A percentile compares a stretch with the other conserved stretches of the same genome.
phyloP scores from a whole-genome alignment of 35 echinoderm and acorn worm species.

The Heliocidaris tuberculata region DNA sequence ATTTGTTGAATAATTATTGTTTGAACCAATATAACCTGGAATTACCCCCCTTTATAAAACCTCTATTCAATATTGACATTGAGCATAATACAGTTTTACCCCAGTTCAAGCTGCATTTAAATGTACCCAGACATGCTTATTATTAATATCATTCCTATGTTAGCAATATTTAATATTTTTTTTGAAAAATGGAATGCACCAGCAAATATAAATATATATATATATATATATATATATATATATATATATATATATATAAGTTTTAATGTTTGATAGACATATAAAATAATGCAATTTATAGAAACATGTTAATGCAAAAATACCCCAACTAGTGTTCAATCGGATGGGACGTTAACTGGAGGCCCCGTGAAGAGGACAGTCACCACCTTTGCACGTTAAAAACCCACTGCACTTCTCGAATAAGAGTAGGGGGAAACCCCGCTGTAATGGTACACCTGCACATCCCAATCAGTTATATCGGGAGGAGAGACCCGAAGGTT shows the following conservation, averaged over 20 bases:
- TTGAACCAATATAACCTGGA: neutral
- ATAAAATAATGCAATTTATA: neutral
- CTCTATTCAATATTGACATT: neutral
- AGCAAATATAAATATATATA: neutral
- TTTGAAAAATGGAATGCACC: neutral
- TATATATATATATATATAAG: no score
- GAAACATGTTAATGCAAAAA: neutral
- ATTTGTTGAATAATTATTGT: neutral
- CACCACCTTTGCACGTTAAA: no score
- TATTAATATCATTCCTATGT: neutral
- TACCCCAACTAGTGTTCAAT: neutral
- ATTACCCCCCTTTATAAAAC: neutral
- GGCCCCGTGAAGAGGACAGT: no score
- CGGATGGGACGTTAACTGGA: no score
- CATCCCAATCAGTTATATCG: no score
- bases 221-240: no score
- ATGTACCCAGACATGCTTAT: neutral
- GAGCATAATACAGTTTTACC: neutral
- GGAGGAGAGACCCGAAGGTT: no score
- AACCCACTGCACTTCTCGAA: no score
- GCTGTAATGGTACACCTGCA: no score
- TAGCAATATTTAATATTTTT: conserved; percentile 13
- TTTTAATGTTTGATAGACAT: neutral
- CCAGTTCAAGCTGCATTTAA: neutral
- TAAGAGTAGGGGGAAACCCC: no score